Evolutionary conservation across 1,140 invertebrate species (phyloP), one percentile per base, ranked within the genome.

Genomic region (Trinorchestia longiramus): DNA sequence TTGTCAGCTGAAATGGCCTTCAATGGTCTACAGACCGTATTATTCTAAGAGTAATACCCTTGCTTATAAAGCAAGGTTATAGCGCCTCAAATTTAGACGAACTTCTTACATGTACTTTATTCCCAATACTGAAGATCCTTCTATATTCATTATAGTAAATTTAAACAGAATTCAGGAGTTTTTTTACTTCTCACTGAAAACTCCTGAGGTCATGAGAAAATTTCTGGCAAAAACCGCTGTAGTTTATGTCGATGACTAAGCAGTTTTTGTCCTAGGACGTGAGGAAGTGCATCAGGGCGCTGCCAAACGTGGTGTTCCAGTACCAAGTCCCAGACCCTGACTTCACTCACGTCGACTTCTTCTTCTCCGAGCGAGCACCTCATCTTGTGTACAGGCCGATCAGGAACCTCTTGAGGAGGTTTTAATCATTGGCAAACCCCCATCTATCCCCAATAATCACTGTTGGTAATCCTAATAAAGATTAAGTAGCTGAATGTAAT

Each of bases 291-390:
- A 95, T 96, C 43, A 62, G 96, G 43, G 91, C 96, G 53, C 95
- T 97, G 36, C 96, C 96, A 0, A 96, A 96, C 90, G 62, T 97
- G 15, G 43, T 87, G 41, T 23, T 42, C 42, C 91, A 96, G 44
- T 91, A 97, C 77, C 95, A 94, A 92, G 96, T 97, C 19, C 87
- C 96, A 17, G 95, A 97, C 95, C 95, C 96, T 41, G 96, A 97
- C n/a, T 97, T 97, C 96, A 97, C 97, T 91, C 97, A 97, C 97
- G 92, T 97, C 23, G 97, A 97, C 95, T 97, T 97, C 96, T 92
- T 97, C 23, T 97, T 96, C 96, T 97, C 97, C 17, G 97, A 96
- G 97, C 92, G 40, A 4, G 92, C 92, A 11, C 92, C 92, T 4
- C 43, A 43, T 6, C 92, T 94, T 23, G 92, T 94, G 6, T 94